Percentiles rank a stretch among this genome's conserved stretches.
These are phyloP conservation scores for Matsumurasca onukii DNA, from an alignment of 1,140 invertebrate species.

Conservation along the genomic window DNA sequence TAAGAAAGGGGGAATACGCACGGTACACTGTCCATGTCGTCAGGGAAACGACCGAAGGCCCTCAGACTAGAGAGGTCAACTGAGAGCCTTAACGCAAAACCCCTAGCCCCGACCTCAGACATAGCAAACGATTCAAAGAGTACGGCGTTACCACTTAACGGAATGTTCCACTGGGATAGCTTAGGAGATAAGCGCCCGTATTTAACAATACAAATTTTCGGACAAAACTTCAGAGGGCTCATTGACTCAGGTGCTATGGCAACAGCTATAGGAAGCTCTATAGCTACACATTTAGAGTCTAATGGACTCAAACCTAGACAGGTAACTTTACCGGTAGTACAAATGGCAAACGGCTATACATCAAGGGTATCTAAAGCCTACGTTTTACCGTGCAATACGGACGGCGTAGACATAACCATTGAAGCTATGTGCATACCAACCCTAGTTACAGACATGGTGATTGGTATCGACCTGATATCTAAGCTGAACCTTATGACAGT, in stretches of 20 bases:
- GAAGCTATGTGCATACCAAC: not conserved
- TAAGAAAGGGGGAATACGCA: not conserved
- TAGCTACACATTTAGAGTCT: not conserved
- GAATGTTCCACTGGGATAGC: too few species aligned
- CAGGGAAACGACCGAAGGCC: not conserved
- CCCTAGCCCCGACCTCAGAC: not conserved
- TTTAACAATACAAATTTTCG: not conserved
- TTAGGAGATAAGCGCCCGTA: not conserved
- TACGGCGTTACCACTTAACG: too few species aligned
- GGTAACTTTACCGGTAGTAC: not conserved
- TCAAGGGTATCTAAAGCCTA: not conserved
- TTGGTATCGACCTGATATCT: not conserved
- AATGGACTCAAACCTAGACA: not conserved
- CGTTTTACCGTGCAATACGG: not conserved
- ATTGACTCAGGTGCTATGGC: not conserved
- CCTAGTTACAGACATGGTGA: not conserved
- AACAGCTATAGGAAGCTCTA: not conserved
- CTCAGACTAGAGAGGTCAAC: not conserved
- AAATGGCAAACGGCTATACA: not conserved
- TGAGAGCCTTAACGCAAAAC: not conserved
- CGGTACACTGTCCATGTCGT: not conserved
- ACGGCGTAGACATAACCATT: not conserved
- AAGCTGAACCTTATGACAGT: too few species aligned
- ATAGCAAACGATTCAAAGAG: too few species aligned
- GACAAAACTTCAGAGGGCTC: not conserved